Percentiles rank a stretch among this genome's conserved stretches.
Evolutionary conservation across 2,888 invertebrate species (phyloP).

Genomic region (Heliconius aoede): DNA sequence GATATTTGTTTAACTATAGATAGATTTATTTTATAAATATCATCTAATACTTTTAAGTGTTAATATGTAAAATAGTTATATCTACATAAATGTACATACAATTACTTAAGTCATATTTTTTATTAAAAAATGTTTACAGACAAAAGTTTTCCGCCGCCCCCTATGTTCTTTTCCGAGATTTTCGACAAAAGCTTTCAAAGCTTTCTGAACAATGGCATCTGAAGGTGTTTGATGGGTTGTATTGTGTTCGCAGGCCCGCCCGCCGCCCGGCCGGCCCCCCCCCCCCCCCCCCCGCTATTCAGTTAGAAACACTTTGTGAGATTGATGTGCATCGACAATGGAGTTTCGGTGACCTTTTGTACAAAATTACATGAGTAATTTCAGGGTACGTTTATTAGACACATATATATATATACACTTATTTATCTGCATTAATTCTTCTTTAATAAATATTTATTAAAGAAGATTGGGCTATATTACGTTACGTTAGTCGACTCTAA

Average conservation of each 20-base stretch:
- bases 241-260: conserved; percentile 31
- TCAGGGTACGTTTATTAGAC: background rate
- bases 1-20: no score
- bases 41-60: no score
- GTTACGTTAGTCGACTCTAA: no score
- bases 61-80: no score
- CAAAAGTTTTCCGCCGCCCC: background rate
- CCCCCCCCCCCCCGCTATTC: no score
- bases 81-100: no score
- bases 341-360: conserved; percentile 11
- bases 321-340: conserved; percentile 26
- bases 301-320: conserved; percentile 31
- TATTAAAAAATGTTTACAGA: background rate
- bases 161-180: conserved; percentile 36
- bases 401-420: no score
- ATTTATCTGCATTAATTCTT: no score
- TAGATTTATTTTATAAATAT: no score
- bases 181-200: conserved; percentile 40
- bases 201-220: conserved; percentile 39
- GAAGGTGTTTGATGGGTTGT: conserved; percentile 39
- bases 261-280: no score
- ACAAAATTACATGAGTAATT: conserved; percentile 16
- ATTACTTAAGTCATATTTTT: background rate
- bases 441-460: no score
- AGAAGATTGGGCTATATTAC: no score